Base-by-base conservation (phyloP, 2,113 vertebrate species). In the Oreochromis tanganicae region DNA sequence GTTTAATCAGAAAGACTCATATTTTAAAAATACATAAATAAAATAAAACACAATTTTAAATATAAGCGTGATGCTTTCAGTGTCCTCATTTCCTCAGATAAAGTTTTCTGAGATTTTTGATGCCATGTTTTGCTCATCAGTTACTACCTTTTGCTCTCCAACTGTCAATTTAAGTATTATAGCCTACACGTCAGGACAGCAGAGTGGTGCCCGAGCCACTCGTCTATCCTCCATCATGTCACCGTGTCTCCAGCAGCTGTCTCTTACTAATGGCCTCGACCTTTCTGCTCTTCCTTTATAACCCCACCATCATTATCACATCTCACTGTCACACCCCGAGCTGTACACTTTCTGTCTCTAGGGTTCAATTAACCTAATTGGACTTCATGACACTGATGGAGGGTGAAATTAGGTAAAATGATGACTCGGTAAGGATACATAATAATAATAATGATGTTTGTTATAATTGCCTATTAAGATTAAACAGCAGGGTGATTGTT, bases 201-300 rank as follows among this genome's bases (percentile, higher is more conserved):
- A 4, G 80, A 73, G 86, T 5, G 41, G 9, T 48, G 75, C 71
- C 38, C 11, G 10, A 19, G 80, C 81, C 86, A 54, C 80, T 85
- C 80, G 3, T 52, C 17, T 54, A 56, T 80, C 85, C 85, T 87
- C 63, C 71, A 66, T 68, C 87, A 55, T 88, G 90, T 88, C 91
- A 86, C 82, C 82, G 56, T 82, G 91, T 94, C 90, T 93, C 91
- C 87, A 75, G 90, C 93, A 94, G 91, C 92, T 92, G 91, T 89
- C 89, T 87, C 87, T 24, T 19, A 66, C 87, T 93, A 93, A 92
- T 91, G 87, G 87, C 85, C 80, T 48, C 50, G 46, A 92, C 93
- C 88, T 94, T 91, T 89, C 91, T 79, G 84, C 85, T 90, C 80
- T 80, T 88, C 38, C 84, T 9, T 91, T 81, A 52, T 27, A 84